Conservation (phyloP, 2,113 vertebrate genomes). For the Callorhinus ursinus region DNA sequence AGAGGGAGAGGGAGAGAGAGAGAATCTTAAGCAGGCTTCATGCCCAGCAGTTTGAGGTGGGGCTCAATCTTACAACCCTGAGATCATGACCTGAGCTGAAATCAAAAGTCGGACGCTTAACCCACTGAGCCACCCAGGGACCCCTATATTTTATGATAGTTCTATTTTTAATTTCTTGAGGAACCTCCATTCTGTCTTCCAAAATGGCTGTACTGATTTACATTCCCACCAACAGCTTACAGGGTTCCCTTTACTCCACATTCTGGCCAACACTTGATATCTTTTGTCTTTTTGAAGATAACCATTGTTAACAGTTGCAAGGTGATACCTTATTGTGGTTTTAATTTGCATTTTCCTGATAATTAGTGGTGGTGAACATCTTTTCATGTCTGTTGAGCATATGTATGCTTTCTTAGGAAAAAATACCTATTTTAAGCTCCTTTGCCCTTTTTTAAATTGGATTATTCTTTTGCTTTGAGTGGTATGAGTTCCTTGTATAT, state of each 20-base stretch:
- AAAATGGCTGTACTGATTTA: background rate
- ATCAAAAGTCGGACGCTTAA: background rate
- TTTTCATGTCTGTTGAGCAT: background rate
- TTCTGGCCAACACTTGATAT: background rate
- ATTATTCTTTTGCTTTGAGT: background rate
- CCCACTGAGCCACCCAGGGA: background rate
- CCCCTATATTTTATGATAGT: background rate
- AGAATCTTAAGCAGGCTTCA: background rate
- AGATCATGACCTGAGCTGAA: background rate
- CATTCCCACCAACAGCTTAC: background rate
- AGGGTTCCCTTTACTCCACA: background rate
- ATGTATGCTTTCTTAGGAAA: background rate
- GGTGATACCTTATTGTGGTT: background rate
- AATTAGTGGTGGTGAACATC: background rate
- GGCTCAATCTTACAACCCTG: background rate
- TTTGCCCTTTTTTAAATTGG: background rate
- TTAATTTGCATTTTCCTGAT: background rate
- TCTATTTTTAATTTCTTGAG: background rate
- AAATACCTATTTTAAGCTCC: background rate
- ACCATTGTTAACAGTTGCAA: background rate
- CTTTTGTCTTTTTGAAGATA: background rate
- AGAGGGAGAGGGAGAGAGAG: background rate
- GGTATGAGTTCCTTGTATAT: background rate
- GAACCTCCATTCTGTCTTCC: background rate
- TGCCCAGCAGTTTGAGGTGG: background rate